A percentile compares a stretch with the other conserved stretches of the same genome.
phyloP scores from a whole-genome alignment of 2,888 invertebrate genomes.

The Drosophila acutilabella region DNA sequence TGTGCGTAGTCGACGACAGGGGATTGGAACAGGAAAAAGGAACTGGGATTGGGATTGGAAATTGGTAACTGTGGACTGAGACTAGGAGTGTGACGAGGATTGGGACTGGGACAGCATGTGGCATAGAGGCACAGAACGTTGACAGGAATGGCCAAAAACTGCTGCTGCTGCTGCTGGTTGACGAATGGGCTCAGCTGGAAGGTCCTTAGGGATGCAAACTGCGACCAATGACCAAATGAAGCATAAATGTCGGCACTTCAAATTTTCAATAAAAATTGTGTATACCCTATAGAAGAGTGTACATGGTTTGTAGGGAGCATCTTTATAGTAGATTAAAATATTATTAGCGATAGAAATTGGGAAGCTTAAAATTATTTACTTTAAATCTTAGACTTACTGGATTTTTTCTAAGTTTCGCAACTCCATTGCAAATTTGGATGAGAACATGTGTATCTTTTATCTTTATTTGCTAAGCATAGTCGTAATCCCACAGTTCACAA shows the following conservation, averaged over 20 bases:
- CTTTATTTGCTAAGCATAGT: conserved; percentile 14
- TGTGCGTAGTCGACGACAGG: conserved; percentile 75
- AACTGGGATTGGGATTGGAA: conserved; percentile 24
- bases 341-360: too few relatives aligned
- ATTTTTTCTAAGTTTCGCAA: not conserved
- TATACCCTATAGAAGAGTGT: not conserved
- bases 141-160: conserved; percentile 58
- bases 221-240: conserved; percentile 63
- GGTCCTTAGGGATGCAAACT: conserved; percentile 52
- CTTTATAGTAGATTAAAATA: too few relatives aligned
- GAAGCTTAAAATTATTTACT: too few relatives aligned
- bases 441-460: conserved; percentile 18
- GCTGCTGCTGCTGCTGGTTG: conserved; percentile 74
- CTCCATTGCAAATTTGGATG: not conserved
- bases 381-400: not conserved
- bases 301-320: not conserved
- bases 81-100: conserved; percentile 24
- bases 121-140: conserved; percentile 57
- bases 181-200: conserved; percentile 61
- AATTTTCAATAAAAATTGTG: conserved; percentile 40
- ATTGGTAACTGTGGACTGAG: not conserved
- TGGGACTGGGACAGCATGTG: conserved; percentile 53
- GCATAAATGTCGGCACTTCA: conserved; percentile 66
- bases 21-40: conserved; percentile 36
- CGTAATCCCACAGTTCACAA: conserved; percentile 29